phyloP scores from a whole-genome alignment of 1,140 invertebrate genomes.

The Vanessa atalanta region DNA sequence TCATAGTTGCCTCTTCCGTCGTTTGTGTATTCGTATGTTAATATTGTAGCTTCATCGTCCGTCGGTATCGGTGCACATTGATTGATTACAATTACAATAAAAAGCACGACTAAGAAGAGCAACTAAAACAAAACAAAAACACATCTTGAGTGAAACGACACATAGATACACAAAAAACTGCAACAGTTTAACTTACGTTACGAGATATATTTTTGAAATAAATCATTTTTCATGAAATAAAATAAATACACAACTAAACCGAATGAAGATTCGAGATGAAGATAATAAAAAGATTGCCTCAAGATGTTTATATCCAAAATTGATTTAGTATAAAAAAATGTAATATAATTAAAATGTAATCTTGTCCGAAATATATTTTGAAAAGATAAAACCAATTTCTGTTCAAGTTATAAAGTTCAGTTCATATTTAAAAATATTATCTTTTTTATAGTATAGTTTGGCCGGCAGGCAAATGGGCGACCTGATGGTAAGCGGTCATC shows the following conservation, averaged over 20 bases:
- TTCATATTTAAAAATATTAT: no score
- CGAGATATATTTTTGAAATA: neutral
- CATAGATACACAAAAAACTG: no score
- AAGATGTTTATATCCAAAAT: neutral
- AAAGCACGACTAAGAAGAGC: conserved; percentile 6
- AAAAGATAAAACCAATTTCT: no score
- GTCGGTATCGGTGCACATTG: neutral
- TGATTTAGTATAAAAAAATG: neutral
- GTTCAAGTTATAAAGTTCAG: no score
- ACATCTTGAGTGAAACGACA: neutral
- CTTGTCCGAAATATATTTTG: no score
- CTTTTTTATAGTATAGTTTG: no score
- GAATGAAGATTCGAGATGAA: neutral
- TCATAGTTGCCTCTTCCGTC: conserved; percentile 49
- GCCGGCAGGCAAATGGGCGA: no score
- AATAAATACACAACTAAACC: neutral
- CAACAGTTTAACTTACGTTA: neutral
- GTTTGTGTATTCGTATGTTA: conserved; percentile 42
- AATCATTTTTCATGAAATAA: neutral
- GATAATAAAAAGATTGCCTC: neutral
- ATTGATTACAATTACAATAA: conserved; percentile 8
- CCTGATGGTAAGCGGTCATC: no score
- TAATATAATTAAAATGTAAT: no score
- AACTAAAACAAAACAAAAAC: conserved; percentile 5
- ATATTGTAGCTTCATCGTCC: conserved; percentile 33